Evolutionary conservation across 92 coral and sea anemone species (phyloP).

Genomic region (Desmophyllum pertusum): DNA sequence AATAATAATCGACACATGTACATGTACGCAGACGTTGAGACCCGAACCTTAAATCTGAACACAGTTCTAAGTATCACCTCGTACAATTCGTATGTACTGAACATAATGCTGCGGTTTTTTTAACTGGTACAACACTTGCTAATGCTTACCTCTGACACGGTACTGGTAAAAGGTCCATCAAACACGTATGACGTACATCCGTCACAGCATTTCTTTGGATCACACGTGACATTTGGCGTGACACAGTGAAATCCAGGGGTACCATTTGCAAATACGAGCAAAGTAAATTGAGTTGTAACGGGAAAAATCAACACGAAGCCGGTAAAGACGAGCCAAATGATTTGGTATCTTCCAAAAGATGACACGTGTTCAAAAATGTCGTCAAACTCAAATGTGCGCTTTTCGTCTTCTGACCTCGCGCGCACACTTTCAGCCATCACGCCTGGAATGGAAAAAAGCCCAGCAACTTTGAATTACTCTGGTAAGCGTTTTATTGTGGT

Average conservation of each 20-base stretch:
- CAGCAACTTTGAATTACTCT: too few relatives aligned
- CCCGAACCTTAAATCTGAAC: too few relatives aligned
- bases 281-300: slow-evolving; percentile 36
- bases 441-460: background rate
- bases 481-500: too few relatives aligned
- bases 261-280: slow-evolving; percentile 47
- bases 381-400: slow-evolving; percentile 42
- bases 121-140: too few relatives aligned
- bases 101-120: too few relatives aligned
- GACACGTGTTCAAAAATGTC: slow-evolving; percentile 44
- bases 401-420: background rate
- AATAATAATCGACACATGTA: too few relatives aligned
- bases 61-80: too few relatives aligned
- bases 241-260: slow-evolving; percentile 55
- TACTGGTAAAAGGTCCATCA: slow-evolving; percentile 48
- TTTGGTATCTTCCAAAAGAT: slow-evolving; percentile 58
- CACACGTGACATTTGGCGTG: slow-evolving; percentile 59
- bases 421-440: slow-evolving; percentile 13
- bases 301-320: slow-evolving; percentile 33
- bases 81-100: too few relatives aligned
- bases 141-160: slow-evolving; percentile 44
- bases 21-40: too few relatives aligned
- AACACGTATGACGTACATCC: slow-evolving; percentile 42
- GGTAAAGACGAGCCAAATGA: slow-evolving; percentile 4
- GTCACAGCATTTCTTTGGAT: slow-evolving; percentile 49